phyloP scores from a whole-genome alignment of 2,113 vertebrate species.

The Lichenostomus cassidix region DNA sequence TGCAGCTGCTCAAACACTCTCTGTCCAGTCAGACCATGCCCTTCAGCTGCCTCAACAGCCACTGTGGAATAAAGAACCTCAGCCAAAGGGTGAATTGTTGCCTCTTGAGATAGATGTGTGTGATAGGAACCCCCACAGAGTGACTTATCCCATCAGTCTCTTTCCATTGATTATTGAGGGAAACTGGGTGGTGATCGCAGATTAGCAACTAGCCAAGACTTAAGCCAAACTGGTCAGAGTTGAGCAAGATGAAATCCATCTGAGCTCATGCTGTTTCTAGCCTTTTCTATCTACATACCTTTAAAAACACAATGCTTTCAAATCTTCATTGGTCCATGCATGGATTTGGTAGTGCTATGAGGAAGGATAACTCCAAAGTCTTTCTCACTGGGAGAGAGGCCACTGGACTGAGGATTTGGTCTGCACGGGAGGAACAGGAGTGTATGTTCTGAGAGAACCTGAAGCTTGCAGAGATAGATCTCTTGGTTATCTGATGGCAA shows the following conservation, averaged over 20 bases:
- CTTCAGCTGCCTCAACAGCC: neutral
- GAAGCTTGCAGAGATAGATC: neutral
- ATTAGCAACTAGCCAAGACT: neutral
- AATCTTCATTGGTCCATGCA: neutral
- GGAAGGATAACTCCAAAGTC: neutral
- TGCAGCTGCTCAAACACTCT: conserved; percentile 1
- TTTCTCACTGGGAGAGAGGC: neutral
- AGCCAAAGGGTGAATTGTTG: neutral
- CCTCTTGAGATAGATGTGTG: neutral
- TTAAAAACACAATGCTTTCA: neutral
- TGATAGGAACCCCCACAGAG: neutral
- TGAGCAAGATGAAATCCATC: neutral
- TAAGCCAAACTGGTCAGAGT: neutral
- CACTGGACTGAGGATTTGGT: neutral
- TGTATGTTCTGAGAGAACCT: neutral
- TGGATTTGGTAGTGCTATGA: neutral
- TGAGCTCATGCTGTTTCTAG: neutral
- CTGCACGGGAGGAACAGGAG: neutral
- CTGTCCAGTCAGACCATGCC: neutral
- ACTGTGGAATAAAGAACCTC: neutral
- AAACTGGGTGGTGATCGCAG: neutral
- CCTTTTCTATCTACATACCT: neutral
- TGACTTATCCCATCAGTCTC: neutral
- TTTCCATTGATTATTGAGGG: neutral
- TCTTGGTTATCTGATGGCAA: neutral